Base-by-base conservation (phyloP, 2,797 vertebrate species). In the Coreius guichenoti region DNA sequence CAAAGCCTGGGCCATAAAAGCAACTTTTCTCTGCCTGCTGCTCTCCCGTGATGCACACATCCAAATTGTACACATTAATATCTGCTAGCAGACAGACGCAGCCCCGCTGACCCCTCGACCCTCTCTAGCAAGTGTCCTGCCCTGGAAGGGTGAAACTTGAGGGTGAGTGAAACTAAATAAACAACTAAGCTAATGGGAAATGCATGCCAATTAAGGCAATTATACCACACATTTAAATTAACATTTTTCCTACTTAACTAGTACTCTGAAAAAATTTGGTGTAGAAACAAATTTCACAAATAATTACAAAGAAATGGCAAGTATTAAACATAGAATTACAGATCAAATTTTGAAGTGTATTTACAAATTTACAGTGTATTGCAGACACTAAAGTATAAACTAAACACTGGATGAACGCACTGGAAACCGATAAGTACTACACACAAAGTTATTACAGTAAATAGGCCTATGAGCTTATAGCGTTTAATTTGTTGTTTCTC, bases 61-160 rank as follows among this genome's bases (percentile, higher is more conserved):
- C 86, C 90, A 91, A 92, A 93, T 93, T 81, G 88, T 81, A 85
- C 56, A 91, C 86, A 92, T 90, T 92, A 90, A 92, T 91, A 90
- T 90, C 84, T 87, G 68, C 65, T 39, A 16, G 85, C 83, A 86
- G 88, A 90, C 78, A 88, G 74, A 79, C 17, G 1, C 54, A 77
- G 58, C 69, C 84, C 81, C 61, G 75, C 76, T 67, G 31, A 80
- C 73, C 67, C 51, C 31, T 61, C 47, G 8, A 73, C 69, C 69
- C 78, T 78, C 43, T 75, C 19, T 13, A 39, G 33, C 16, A 16
- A 67, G 45, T 33, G 17, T 21, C 26, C 23, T 17, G 43, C 54
- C 21, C 49, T 36, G 31, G 7, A 54, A 56, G 61, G 29, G 75
- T 33, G 54, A 68, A 65, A 67, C 33, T 8, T 2, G 17, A 78